Percentiles rank a stretch among this genome's conserved stretches.
Conservation (phyloP, 2,113 vertebrate genomes). For the Albula glossodonta region DNA sequence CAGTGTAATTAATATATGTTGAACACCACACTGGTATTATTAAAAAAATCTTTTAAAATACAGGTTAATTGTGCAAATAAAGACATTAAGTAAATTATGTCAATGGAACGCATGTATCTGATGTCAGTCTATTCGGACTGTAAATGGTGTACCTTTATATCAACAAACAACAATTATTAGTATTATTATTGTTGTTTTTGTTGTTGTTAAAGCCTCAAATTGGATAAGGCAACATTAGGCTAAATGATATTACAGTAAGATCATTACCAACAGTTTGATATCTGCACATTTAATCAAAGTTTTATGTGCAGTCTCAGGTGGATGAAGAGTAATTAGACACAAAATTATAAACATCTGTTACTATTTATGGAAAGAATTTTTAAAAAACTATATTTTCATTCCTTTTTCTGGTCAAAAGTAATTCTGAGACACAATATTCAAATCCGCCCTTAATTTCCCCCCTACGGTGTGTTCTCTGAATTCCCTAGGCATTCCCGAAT, state of each 20-base stretch:
- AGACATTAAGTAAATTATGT: no score
- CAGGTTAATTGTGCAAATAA: no score
- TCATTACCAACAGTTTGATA: not conserved
- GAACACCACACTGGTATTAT: no score
- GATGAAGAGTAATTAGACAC: constrained; percentile 7
- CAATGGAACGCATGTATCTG: no score
- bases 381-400: constrained; percentile 49
- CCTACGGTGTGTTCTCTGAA: constrained; percentile 52
- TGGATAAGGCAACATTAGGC: not conserved
- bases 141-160: no score
- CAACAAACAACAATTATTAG: no score
- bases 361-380: constrained; percentile 42
- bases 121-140: no score
- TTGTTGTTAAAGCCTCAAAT: no score
- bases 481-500: constrained; percentile 53
- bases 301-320: not conserved
- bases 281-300: constrained; percentile 11
- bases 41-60: no score
- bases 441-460: constrained; percentile 60
- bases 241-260: not conserved
- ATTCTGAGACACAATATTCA: constrained; percentile 61
- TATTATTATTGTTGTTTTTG: not conserved
- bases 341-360: constrained; percentile 44
- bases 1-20: not conserved
- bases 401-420: constrained; percentile 61